Evolutionary conservation across 2,113 vertebrate species (phyloP).

Genomic region (Hemiprocne comata): DNA sequence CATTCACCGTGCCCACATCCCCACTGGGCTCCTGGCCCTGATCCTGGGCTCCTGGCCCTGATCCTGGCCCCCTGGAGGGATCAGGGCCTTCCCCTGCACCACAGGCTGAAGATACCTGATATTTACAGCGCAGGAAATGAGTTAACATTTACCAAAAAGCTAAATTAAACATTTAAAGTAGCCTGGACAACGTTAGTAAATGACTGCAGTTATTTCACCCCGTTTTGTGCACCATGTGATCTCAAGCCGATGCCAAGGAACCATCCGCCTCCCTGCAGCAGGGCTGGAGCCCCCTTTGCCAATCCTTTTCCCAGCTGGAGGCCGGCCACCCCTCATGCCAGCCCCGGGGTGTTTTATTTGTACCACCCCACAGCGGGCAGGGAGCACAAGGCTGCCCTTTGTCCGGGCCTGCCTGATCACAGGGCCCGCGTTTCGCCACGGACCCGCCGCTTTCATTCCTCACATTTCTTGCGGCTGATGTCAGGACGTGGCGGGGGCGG

Average conservation of each 20-base stretch:
- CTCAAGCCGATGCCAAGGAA: not conserved
- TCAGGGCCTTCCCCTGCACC: too few species aligned
- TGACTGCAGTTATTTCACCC: not conserved
- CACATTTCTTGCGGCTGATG: not conserved
- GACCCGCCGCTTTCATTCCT: not conserved
- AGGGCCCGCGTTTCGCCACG: not conserved
- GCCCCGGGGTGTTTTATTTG: not conserved
- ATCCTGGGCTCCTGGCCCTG: rapidly evolving
- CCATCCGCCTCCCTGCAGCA: not conserved
- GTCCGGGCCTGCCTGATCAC: not conserved
- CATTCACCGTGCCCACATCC: rapidly evolving
- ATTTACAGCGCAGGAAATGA: not conserved
- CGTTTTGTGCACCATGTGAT: rapidly evolving
- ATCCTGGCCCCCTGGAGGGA: not conserved
- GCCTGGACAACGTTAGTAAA: not conserved
- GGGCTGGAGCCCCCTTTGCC: not conserved
- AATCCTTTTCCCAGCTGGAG: not conserved
- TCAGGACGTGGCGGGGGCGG: not conserved
- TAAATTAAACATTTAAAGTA: not conserved
- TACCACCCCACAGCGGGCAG: too few species aligned
- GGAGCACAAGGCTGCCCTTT: not conserved
- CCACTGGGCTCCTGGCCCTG: rapidly evolving
- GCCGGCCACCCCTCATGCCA: not conserved
- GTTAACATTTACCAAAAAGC: not conserved
- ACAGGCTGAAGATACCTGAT: rapidly evolving